Evolutionary conservation across 2,113 vertebrate species (phyloP).

Genomic region (Recurvirostra avosetta): DNA sequence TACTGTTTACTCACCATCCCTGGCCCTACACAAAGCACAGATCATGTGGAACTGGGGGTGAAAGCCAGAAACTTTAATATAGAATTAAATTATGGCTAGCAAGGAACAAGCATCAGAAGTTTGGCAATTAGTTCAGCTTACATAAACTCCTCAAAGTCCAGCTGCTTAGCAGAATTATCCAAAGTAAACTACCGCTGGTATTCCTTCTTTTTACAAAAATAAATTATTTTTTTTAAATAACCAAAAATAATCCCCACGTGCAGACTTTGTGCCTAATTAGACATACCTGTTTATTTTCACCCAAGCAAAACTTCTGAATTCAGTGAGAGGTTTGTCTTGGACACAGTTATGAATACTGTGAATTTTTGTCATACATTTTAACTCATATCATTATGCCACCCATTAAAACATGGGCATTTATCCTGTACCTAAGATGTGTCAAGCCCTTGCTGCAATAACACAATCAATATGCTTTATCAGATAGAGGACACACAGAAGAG

Average conservation of each 20-base stretch:
- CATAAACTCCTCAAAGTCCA: constrained; percentile 32
- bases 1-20: background rate
- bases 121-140: constrained; percentile 38
- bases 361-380: background rate
- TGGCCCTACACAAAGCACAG: background rate
- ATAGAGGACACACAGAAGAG: background rate
- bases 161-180: constrained; percentile 38
- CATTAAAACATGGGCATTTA: background rate
- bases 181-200: background rate
- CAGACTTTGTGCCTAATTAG: background rate
- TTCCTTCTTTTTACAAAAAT: background rate
- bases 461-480: background rate
- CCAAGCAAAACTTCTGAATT: background rate
- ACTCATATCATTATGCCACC: background rate
- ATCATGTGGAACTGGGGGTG: background rate
- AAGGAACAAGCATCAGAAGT: constrained; percentile 19
- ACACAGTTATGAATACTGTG: background rate
- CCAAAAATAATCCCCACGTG: background rate
- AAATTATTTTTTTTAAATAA: background rate
- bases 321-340: background rate
- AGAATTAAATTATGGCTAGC: constrained; percentile 1
- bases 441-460: background rate
- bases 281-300: background rate
- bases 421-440: background rate
- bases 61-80: constrained; percentile 12